Conservation (phyloP, 2,888 invertebrate genomes). For the Trachelus troglodyta region DNA sequence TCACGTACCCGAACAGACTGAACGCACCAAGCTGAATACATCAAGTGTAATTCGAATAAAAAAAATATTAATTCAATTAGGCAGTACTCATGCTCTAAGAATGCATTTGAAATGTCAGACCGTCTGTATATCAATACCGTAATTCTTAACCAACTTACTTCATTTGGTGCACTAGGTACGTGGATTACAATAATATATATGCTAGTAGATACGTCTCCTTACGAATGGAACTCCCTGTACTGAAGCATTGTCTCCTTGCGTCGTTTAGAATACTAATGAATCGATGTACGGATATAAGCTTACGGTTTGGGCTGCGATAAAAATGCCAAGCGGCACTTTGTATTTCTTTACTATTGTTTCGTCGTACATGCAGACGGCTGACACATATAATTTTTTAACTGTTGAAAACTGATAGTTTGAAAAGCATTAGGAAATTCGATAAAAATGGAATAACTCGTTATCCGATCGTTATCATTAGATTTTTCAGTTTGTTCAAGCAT, state of each 20-base stretch:
- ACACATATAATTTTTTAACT: not conserved
- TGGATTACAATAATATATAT: not conserved
- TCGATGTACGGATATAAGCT: not conserved
- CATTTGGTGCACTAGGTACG: not conserved
- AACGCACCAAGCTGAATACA: not conserved
- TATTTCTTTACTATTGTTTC: not conserved
- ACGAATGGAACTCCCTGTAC: not conserved
- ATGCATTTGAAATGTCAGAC: not conserved
- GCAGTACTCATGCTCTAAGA: not conserved
- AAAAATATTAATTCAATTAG: not conserved
- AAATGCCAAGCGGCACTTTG: not conserved
- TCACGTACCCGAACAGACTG: constrained; percentile 39
- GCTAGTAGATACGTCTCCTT: not conserved
- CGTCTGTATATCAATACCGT: not conserved
- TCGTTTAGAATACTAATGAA: not conserved
- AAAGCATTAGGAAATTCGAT: not conserved
- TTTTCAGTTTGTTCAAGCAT: not conserved
- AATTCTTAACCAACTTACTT: not conserved
- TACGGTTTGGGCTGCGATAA: not conserved
- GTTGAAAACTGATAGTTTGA: not conserved
- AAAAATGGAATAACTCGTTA: not conserved
- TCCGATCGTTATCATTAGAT: not conserved
- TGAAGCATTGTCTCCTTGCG: not conserved
- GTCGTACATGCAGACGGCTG: not conserved
- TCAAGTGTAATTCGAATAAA: not conserved